These are phyloP conservation scores for human DNA, from an alignment of 2,113 vertebrate species.

Conservation along the genomic window DNA sequence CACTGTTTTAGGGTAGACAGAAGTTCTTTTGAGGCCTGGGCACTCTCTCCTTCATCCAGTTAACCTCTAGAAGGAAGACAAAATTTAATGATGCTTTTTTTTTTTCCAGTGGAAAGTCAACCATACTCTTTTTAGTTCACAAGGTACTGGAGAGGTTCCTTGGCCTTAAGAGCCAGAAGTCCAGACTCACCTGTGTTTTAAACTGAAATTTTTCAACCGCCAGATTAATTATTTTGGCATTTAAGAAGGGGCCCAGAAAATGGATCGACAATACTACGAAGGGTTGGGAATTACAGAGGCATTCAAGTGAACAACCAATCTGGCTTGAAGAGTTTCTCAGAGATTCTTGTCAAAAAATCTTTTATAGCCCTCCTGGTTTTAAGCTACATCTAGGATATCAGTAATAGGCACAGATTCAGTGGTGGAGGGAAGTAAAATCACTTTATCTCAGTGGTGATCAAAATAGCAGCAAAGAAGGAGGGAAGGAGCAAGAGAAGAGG, in stretches of 20 bases:
- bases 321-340: background rate
- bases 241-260: background rate
- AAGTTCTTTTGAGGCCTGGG: background rate
- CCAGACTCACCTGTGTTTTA: background rate
- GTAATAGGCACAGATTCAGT: background rate
- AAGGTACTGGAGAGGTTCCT: background rate
- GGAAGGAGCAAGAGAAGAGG: background rate
- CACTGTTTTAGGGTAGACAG: background rate
- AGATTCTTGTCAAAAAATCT: background rate
- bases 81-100: background rate
- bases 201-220: background rate
- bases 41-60: background rate
- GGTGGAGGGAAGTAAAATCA: background rate
- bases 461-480: background rate
- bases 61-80: background rate
- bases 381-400: background rate
- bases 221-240: background rate
- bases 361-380: background rate
- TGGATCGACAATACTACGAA: background rate
- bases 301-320: background rate
- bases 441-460: background rate
- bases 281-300: background rate
- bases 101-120: background rate
- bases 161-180: background rate
- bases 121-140: background rate